phyloP scores from a whole-genome alignment of 2,888 invertebrate species.

The Brachypalpus laphriformis region DNA sequence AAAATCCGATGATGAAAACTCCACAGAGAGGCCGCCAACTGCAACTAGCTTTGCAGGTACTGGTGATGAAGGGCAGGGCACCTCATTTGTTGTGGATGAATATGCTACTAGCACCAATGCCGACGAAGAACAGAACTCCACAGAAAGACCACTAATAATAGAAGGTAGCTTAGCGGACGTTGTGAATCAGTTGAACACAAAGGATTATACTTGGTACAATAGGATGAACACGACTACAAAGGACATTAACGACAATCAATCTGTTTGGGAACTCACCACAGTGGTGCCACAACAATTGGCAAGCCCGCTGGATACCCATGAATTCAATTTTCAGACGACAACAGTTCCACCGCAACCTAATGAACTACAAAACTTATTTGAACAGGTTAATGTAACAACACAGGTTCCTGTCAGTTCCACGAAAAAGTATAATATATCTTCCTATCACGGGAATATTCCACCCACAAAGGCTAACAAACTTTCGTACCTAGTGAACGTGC shows the following conservation, averaged over 20 bases:
- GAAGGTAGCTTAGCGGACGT: not conserved
- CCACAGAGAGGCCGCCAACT: too few relatives aligned
- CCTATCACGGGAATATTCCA: not conserved
- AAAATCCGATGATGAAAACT: too few relatives aligned
- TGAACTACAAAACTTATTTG: not conserved
- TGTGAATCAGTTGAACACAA: not conserved
- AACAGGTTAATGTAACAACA: not conserved
- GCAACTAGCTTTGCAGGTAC: not conserved
- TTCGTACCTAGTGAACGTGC: not conserved
- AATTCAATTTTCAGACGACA: constrained; percentile 27
- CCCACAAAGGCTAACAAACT: not conserved
- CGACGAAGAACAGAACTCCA: not conserved
- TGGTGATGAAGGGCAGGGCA: not conserved
- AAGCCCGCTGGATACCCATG: constrained; percentile 1
- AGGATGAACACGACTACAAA: too few relatives aligned
- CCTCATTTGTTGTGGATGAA: not conserved
- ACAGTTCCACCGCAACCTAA: constrained; percentile 8
- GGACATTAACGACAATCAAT: not conserved
- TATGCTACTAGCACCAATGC: not conserved
- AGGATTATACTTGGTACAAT: not conserved
- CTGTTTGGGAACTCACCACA: constrained; percentile 20
- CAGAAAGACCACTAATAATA: not conserved
- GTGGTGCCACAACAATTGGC: constrained; percentile 29
- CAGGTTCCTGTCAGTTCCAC: not conserved
- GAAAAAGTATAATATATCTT: not conserved